Evolutionary conservation across 2,888 invertebrate genomes (phyloP), one percentile per base, ranked within the genome.

Genomic region (Phengaris arion): DNA sequence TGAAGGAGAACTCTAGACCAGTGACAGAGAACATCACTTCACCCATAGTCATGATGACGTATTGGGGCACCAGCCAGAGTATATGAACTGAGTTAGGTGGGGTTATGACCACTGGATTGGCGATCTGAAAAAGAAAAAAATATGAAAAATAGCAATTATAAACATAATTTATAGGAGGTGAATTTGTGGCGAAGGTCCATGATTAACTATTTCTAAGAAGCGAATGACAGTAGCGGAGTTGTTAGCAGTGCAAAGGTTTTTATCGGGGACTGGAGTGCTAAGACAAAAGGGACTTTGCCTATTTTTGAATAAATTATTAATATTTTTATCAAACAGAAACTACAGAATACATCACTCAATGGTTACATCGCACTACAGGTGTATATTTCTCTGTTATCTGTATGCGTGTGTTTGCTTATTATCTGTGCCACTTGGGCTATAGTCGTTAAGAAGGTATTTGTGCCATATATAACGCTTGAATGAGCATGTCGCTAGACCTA

Each of bases 11-110:
- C 86, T 98, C 97, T 45, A 99, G 93, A 0, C 99, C 99, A 0
- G 99, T 99, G 48, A 99, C 97, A 0, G 98, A 98, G 88, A 99
- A 98, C 96, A 99, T 97, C 68, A 99, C 97, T 90, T 99, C 99
- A 0, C 96, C 99, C 83, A 97, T 95, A 0, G 99, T 98, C 83
- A 99, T 97, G 15, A 99, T 94, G 74, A 99, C 90, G 85, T 98
- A 99, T 87, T 99, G 99, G 0, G 99, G 99, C 35, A 99, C 85
- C 83, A 98, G 95, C 96, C 96, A 97, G 6, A 97, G 86, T 84
- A 99, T 97, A 82, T 97, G 96, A 2, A 98, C 87, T 1, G 95
- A 94, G 86, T 97, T 98, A 0, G 96, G 94, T 2, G 95, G 89
- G 0, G 96, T 96, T 51, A 97, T 92, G 6, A 85, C 87, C 12